Base-by-base conservation (phyloP, 2,888 invertebrate genomes). In the Amaurobius ferox region DNA sequence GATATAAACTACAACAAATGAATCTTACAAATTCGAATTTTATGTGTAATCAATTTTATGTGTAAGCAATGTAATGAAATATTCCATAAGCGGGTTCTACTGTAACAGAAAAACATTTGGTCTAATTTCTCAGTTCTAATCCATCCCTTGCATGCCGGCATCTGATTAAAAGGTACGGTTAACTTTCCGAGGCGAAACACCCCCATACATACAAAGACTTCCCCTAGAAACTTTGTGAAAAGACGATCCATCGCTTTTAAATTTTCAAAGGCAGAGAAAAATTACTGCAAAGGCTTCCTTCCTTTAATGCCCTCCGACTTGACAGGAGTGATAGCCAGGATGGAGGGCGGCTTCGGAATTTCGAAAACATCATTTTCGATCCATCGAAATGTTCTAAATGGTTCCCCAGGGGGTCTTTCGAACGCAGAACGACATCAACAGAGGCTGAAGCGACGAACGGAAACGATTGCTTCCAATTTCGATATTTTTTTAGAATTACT, bases 281-380 rank as follows among this genome's bases (percentile, higher is more conserved):
- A 39, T 32, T 39, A 26, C 29, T 48, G 16, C n/a, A 19, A 66
- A 85, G 72, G 66, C 77, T 66, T 85, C 77, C 72, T 66, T 76
- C 72, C 77, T 71, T 72, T 85, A 85, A 85, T 85, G 77, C 83
- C 44, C 55, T 67, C 55, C 55, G 83, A 77, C 77, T 77, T 85
- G 83, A 85, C 83, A 77, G 55, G 72, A 72, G 78, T 74, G 80
- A 80, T 80, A 74, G 74, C 61, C 39, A 72, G 72, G 72, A 77
- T 71, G 71, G 44, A 72, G 55, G 72, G 77, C 64, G 64, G 68
- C 66, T 77, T 55, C 77, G 19, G 40, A 76, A 72, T 77, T 85
- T 85, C 83, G 83, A 85, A 85, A 85, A 85, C 83, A 85, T 85
- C 83, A 85, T 85, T 85, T 85, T 85, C 77, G 83, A 85, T 85